Conservation (phyloP, 2,113 vertebrate genomes). For the Dicaeum eximium region DNA sequence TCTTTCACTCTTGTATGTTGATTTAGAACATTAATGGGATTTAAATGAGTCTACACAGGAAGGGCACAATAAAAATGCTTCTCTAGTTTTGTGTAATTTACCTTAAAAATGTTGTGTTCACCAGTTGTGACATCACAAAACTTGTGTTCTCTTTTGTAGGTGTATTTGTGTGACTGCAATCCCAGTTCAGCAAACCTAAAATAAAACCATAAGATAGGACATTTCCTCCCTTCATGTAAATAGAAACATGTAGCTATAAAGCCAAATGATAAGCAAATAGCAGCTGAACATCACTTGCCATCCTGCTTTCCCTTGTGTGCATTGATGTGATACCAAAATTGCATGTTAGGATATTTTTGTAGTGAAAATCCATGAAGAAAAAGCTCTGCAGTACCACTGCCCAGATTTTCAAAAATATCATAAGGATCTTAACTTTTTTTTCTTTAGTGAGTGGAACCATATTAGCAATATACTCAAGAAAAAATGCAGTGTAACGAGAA, state of each 20-base stretch:
- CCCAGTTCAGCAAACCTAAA: not conserved
- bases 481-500: not conserved
- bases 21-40: not conserved
- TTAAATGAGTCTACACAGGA: not conserved
- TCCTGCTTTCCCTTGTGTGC: not conserved
- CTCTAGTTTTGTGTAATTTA: not conserved
- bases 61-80: not conserved
- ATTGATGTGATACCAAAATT: not conserved
- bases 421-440: not conserved
- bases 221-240: not conserved
- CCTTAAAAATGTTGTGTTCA: not conserved
- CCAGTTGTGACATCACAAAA: not conserved
- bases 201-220: not conserved
- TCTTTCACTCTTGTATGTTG: not conserved
- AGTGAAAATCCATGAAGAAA: not conserved
- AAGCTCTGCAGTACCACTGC: not conserved
- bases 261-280: not conserved
- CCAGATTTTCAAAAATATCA: not conserved
- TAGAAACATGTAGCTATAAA: not conserved
- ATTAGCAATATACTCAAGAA: not conserved
- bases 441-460: not conserved
- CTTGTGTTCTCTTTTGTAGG: not conserved
- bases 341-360: not conserved
- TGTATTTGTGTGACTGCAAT: not conserved
- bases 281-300: not conserved